Evolutionary conservation across 2,113 vertebrate genomes (phyloP).

Genomic region (Himantopus leucocephalus): DNA sequence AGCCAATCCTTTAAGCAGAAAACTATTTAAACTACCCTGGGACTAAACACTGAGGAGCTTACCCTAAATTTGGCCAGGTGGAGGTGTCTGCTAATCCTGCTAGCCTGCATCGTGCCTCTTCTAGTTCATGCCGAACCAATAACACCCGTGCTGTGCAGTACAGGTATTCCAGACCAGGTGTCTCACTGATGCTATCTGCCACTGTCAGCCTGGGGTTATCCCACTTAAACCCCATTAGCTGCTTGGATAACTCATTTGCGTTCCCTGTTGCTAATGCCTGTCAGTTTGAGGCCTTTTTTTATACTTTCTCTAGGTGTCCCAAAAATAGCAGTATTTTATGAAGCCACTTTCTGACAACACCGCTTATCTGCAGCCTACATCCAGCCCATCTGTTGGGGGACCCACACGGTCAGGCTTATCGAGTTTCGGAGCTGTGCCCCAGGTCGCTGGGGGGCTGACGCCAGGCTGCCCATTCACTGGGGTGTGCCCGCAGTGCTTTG

Average conservation of each 20-base stretch:
- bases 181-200: not conserved
- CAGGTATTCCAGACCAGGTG: constrained; percentile 28
- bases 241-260: not conserved
- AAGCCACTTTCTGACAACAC: fast-evolving
- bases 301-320: not conserved
- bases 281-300: not conserved
- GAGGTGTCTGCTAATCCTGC: constrained; percentile 2
- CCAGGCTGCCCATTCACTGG: not conserved
- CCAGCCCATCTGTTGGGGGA: not conserved
- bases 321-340: not conserved
- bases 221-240: constrained; percentile 1
- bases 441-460: fast-evolving
- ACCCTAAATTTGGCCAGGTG: constrained; percentile 1
- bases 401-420: fast-evolving
- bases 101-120: not conserved
- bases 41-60: constrained; percentile 35
- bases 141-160: not conserved
- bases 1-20: constrained; percentile 25
- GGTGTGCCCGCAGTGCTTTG: not conserved
- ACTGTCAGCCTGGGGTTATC: not conserved
- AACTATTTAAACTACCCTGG: constrained; percentile 41
- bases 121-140: fast-evolving
- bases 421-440: not conserved
- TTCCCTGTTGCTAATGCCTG: not conserved
- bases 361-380: not conserved